phyloP scores from a whole-genome alignment of 2,888 invertebrate genomes.

The Ectemnius lituratus region DNA sequence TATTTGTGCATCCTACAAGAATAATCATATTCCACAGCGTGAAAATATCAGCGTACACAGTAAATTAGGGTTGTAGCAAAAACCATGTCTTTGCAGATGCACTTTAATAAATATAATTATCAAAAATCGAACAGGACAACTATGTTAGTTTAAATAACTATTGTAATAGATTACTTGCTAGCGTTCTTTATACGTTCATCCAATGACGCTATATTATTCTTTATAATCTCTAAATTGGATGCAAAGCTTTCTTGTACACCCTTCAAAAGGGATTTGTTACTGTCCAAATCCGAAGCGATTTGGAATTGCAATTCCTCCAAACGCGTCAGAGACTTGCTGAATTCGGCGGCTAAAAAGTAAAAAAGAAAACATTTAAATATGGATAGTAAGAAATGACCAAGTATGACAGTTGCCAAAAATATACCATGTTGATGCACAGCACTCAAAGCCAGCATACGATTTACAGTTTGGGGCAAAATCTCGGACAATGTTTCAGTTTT shows the following conservation, averaged over 20 bases:
- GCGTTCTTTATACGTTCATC: conserved; percentile 85
- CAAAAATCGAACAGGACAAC: conserved; percentile 27
- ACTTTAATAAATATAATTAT: conserved; percentile 37
- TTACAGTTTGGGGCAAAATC: conserved; percentile 88
- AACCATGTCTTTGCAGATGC: conserved; percentile 21
- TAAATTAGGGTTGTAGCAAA: conserved; percentile 16
- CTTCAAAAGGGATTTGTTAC: conserved; percentile 87
- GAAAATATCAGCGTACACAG: conserved; percentile 16
- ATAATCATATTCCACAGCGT: conserved; percentile 10
- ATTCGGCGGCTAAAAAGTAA: conserved; percentile 86
- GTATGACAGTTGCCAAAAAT: not conserved
- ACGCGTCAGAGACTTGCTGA: conserved; percentile 90
- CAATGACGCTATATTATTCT: conserved; percentile 86
- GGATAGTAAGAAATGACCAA: conserved; percentile 14
- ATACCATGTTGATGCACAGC: conserved; percentile 94
- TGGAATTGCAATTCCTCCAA: conserved; percentile 87
- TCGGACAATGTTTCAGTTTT: conserved; percentile 90
- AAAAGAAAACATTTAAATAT: conserved; percentile 28
- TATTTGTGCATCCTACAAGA: conserved; percentile 23
- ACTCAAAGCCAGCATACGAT: conserved; percentile 92
- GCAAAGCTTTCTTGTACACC: conserved; percentile 90
- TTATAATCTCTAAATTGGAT: conserved; percentile 87
- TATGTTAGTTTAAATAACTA: conserved; percentile 27
- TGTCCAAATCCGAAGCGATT: conserved; percentile 85
- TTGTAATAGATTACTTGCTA: conserved; percentile 76